Evolutionary conservation across 1,140 invertebrate species (phyloP).

Genomic region (Drosophila repletoides): DNA sequence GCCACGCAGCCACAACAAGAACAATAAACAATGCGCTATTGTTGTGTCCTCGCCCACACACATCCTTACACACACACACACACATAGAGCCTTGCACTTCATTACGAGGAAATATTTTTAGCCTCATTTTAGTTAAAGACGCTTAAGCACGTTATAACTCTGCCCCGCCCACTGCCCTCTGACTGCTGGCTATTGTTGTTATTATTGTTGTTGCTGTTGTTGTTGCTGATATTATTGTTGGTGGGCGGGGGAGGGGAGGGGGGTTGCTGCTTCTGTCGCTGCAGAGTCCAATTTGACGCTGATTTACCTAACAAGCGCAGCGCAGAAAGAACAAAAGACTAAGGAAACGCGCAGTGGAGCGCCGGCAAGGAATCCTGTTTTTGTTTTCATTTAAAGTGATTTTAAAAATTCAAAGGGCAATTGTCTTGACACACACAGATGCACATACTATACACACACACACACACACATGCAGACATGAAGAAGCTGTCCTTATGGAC

Average conservation of each 20-base stretch:
- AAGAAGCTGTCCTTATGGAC: slow-evolving; percentile 30
- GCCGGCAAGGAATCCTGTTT: slow-evolving; percentile 48
- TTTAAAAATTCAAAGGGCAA: slow-evolving; percentile 81
- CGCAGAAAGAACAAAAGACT: slow-evolving; percentile 63
- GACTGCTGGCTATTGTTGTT: slow-evolving; percentile 15
- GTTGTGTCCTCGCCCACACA: slow-evolving; percentile 32
- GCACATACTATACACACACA: slow-evolving; percentile 5
- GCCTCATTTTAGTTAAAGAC: slow-evolving; percentile 77
- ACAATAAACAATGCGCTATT: slow-evolving; percentile 59
- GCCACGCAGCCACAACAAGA: slow-evolving; percentile 39
- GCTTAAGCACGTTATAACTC: slow-evolving; percentile 78
- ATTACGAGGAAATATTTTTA: slow-evolving; percentile 76
- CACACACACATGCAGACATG: slow-evolving; percentile 8
- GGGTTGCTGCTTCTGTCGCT: slow-evolving; percentile 24
- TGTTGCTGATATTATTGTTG: slow-evolving; percentile 10
- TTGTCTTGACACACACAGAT: slow-evolving; percentile 59
- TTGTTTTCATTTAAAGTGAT: slow-evolving; percentile 81
- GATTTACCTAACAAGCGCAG: slow-evolving; percentile 75
- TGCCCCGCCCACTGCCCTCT: not conserved
- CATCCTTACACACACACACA: slow-evolving; percentile 12
- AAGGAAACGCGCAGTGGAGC: slow-evolving; percentile 19
- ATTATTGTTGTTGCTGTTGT: slow-evolving; percentile 1
- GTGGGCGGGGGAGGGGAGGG: too few relatives aligned
- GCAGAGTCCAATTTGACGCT: slow-evolving; percentile 56
- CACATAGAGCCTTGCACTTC: slow-evolving; percentile 52